Evolutionary conservation across 2,113 vertebrate genomes (phyloP), one percentile per base, ranked within the genome.

Genomic region (Smithornis capensis): DNA sequence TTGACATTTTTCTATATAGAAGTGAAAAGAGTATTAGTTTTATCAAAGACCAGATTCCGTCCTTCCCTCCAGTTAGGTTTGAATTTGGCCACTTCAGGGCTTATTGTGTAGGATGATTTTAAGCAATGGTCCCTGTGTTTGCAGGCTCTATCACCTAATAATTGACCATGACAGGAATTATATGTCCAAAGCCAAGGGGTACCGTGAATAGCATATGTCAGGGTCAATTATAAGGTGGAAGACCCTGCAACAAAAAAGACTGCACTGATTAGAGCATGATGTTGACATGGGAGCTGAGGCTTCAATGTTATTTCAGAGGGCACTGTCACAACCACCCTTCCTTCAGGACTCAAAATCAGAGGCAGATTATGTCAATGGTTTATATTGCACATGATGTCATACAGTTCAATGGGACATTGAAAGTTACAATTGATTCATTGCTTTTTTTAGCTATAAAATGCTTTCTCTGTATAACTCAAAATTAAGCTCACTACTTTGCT

Each of bases 181-280:
- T 96, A 96, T 85, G 92, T 96, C 95, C 47, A 2, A 95, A 96
- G 97, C 96, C 95, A 97, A 96, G 49, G 94, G 95, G 94, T 89
- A 95, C 90, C 97, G 91, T 87, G 96, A 97, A 95, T 63, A 96
- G 93, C 96, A 95, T 97, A 97, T 97, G 96, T 97, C 96, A 96
- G 96, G 96, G 96, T 97, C 96, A 97, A 97, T 97, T 97, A 96
- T 65, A 95, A 97, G 95, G 96, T 96, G 95, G 92, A 97, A 95
- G 95, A 94, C 95, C 96, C 92, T 95, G 93, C 19, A 91, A 97
- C 93, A 95, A 92, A 96, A 97, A 95, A 96, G 96, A 94, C 95
- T 94, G 79, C 75, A 95, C 95, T 96, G 96, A 97, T 97, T 96
- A 97, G 96, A 97, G 90, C 76, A 82, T 78, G 82, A 94, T 95